Evolutionary conservation across 2,888 invertebrate species (phyloP).

Genomic region (Aphidoletes aphidimyza): DNA sequence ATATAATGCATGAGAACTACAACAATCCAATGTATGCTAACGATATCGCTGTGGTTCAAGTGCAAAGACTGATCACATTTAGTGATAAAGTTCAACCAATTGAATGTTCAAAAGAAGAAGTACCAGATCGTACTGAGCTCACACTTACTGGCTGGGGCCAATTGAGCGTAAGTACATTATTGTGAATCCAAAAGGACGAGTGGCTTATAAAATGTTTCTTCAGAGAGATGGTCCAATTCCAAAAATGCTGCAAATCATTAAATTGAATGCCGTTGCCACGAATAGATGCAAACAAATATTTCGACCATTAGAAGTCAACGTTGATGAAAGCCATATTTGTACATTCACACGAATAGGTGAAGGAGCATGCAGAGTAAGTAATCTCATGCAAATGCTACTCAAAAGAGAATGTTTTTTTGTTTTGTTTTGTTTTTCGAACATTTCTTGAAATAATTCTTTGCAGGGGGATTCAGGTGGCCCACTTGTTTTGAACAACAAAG

Average conservation of each 20-base stretch:
- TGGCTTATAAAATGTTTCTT: constrained; percentile 59
- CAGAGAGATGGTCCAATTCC: constrained; percentile 67
- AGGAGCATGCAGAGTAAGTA: constrained; percentile 65
- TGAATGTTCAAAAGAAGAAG: constrained; percentile 69
- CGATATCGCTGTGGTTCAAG: constrained; percentile 76
- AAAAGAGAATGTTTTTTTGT: neutral
- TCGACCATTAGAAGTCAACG: constrained; percentile 65
- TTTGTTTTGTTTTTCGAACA: too few relatives aligned
- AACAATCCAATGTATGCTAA: constrained; percentile 67
- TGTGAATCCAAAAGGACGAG: neutral
- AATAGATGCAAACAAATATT: constrained; percentile 69
- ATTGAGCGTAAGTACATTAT: constrained; percentile 66
- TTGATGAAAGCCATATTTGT: constrained; percentile 71
- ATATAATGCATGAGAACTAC: constrained; percentile 58
- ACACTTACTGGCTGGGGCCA: constrained; percentile 74
- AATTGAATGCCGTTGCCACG: constrained; percentile 68
- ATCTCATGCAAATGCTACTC: too few relatives aligned
- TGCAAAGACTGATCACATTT: constrained; percentile 69
- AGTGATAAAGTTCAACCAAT: constrained; percentile 70
- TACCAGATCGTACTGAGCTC: constrained; percentile 68
- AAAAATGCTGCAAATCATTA: constrained; percentile 69
- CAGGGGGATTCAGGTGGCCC: constrained; percentile 64
- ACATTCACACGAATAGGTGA: constrained; percentile 69
- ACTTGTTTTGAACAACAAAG: constrained; percentile 60
- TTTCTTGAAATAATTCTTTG: neutral